phyloP scores from a whole-genome alignment of 2,888 invertebrate genomes.

The Euclidia mi region DNA sequence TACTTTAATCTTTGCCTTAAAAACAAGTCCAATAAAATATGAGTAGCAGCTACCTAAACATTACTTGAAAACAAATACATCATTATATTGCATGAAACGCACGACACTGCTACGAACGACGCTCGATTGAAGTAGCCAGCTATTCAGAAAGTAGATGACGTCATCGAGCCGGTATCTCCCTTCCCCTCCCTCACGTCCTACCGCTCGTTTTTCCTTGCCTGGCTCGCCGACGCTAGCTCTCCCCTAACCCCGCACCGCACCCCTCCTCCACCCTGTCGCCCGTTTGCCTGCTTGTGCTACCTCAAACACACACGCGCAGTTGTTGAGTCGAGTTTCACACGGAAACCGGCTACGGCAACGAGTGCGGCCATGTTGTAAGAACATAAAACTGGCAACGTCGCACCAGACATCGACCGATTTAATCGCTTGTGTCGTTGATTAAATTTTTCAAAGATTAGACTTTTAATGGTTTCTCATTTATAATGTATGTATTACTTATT shows the following conservation, averaged over 20 bases:
- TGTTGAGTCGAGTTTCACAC: conserved; percentile 87
- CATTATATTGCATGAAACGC: conserved; percentile 21
- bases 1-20: too few relatives aligned
- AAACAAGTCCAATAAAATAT: too few relatives aligned
- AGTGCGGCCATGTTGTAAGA: conserved; percentile 88
- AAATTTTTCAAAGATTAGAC: conserved; percentile 54
- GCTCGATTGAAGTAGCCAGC: conserved; percentile 55
- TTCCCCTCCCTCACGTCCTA: conserved; percentile 67
- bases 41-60: too few relatives aligned
- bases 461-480: conserved; percentile 13
- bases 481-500: not conserved
- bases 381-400: conserved; percentile 88
- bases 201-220: conserved; percentile 57
- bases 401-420: conserved; percentile 89
- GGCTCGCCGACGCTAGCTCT: conserved; percentile 55
- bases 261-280: conserved; percentile 41
- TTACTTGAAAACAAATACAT: conserved; percentile 15
- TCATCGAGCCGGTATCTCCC: conserved; percentile 81
- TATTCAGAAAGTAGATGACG: conserved; percentile 87
- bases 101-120: conserved; percentile 29
- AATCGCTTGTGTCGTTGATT: conserved; percentile 79
- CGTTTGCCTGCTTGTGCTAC: conserved; percentile 60
- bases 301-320: conserved; percentile 83
- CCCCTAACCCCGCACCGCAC: conserved; percentile 47
- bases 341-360: conserved; percentile 87